phyloP scores from a whole-genome alignment of 2,113 vertebrate genomes.

The Potamarius usumacintae region DNA sequence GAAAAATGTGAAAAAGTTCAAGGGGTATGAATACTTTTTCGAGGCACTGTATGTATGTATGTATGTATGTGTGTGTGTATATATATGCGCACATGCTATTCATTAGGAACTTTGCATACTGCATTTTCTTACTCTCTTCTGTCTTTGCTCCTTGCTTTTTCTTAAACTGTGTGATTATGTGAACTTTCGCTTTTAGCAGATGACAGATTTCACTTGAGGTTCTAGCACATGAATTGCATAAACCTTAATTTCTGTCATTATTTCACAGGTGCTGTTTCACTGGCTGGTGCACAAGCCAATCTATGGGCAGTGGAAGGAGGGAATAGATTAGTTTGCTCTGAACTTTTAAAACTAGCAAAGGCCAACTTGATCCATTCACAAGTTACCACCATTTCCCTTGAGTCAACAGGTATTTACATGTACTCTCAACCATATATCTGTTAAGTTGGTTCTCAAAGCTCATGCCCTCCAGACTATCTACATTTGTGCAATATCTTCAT shows the following conservation, averaged over 20 bases:
- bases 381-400: slow-evolving; percentile 80
- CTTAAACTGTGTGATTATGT: no score
- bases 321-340: slow-evolving; percentile 91
- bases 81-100: no score
- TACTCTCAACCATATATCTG: not conserved
- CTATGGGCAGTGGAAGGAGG: slow-evolving; percentile 96
- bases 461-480: not conserved
- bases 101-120: not conserved
- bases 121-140: not conserved
- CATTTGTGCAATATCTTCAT: not conserved
- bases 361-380: slow-evolving; percentile 83
- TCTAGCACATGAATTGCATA: not conserved
- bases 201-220: not conserved
- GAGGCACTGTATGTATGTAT: no score
- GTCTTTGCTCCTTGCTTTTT: not conserved
- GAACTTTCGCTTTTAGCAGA: not conserved
- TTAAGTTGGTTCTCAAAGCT: not conserved
- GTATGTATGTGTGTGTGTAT: no score
- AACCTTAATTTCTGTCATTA: slow-evolving; percentile 43
- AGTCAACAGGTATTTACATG: slow-evolving; percentile 68
- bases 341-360: slow-evolving; percentile 88
- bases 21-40: no score
- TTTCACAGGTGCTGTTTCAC: slow-evolving; percentile 85
- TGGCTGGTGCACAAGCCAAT: slow-evolving; percentile 89
- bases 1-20: no score